Base-by-base conservation (phyloP, 2,888 invertebrate genomes). In the Folsomia candida region DNA sequence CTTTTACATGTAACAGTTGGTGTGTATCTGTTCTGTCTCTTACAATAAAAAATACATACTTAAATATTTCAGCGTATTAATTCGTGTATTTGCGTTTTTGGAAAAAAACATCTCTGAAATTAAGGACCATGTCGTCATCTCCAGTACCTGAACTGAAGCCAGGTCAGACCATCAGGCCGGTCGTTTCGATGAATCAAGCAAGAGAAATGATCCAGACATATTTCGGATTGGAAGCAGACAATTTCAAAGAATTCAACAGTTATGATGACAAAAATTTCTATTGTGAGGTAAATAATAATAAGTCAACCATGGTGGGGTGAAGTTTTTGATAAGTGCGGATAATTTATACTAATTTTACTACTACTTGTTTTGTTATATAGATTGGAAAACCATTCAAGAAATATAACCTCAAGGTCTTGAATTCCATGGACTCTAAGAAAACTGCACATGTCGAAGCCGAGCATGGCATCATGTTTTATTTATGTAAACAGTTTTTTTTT, bases 201-300 rank as follows among this genome's bases (percentile, higher is more conserved):
- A 84, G 84, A 67, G 82, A 85, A 0, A 82, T 91, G 1, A 85
- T 86, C 0, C 83, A 86, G 69, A 82, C 86, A 2, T 83, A 89
- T 0, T 92, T 89, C 81, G 90, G 89, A 1, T 83, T 91, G 27
- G 84, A 85, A 1, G 87, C 87, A 1, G 81, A 82, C 1, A 85
- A 84, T 47, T 84, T 91, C 25, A 83, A 81, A 0, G 88, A 90
- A 80, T 84, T 92, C 3, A 88, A 90, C 75, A 89, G 90, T 1
- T 93, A 92, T 81, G 92, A 92, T 80, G 93, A 93, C 82, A 88
- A 86, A 82, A 93, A 92, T 83, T 91, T 88, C 82, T 88, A 87
- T 80, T 84, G 92, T 14, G 81, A 84, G 1, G 89, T 89, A 11
- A 86, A 86, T 72, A 85, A 22, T 0, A 51, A 4, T 58, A 58